These are phyloP conservation scores for Phymorhynchus buccinoides DNA, from an alignment of 1,140 invertebrate species.

Conservation along the genomic window DNA sequence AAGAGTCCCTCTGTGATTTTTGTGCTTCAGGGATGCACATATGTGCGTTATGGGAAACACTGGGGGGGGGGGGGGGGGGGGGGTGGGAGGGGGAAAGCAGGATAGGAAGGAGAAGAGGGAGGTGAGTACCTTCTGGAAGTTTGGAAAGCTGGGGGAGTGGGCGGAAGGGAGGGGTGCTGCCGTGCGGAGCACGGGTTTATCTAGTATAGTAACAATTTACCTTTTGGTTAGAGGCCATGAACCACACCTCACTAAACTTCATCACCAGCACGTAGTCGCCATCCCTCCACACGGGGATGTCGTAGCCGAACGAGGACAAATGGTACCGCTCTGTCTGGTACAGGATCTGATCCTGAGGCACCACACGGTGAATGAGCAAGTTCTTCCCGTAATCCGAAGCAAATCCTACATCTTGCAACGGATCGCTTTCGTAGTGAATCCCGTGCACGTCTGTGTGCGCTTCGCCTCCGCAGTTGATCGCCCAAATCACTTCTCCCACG, in stretches of 20 bases:
- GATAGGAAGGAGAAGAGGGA: no score
- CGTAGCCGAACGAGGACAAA: slow-evolving; percentile 70
- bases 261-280: slow-evolving; percentile 73
- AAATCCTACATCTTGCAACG: slow-evolving; percentile 58
- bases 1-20: no score
- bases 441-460: slow-evolving; percentile 71
- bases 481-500: slow-evolving; percentile 69
- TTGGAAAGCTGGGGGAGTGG: no score
- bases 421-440: slow-evolving; percentile 69
- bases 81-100: no score
- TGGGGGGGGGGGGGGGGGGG: no score
- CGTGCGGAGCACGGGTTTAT: no score
- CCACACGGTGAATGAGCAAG: slow-evolving; percentile 68
- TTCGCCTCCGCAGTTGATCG: slow-evolving; percentile 71
- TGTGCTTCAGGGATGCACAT: no score
- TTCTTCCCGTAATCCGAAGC: slow-evolving; percentile 71
- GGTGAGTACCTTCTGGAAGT: no score
- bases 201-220: no score
- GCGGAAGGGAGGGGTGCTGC: no score
- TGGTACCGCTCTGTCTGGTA: slow-evolving; percentile 74
- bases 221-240: slow-evolving; percentile 72
- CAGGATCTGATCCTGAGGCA: slow-evolving; percentile 71
- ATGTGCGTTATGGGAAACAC: no score
- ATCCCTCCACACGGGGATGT: slow-evolving; percentile 68
- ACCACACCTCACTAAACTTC: slow-evolving; percentile 75